Evolutionary conservation across 2,888 invertebrate genomes (phyloP).

Genomic region (Deroplatys truncata): DNA sequence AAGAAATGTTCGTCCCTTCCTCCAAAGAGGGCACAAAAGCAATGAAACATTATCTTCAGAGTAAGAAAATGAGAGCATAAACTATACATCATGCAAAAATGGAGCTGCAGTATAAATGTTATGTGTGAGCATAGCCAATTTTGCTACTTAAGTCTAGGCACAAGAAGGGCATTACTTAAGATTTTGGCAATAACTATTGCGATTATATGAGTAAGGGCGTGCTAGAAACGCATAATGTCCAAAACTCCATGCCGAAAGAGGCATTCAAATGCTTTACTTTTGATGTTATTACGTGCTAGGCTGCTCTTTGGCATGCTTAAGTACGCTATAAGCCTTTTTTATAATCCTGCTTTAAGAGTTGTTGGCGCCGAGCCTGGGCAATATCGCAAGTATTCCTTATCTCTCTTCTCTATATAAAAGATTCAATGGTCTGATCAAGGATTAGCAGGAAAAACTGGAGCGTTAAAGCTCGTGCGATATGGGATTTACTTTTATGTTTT

Average conservation of each 20-base stretch:
- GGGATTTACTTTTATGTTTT: too few relatives aligned
- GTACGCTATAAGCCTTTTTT: neutral
- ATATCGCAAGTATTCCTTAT: neutral
- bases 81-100: neutral
- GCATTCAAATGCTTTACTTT: neutral
- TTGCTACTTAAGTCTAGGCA: neutral
- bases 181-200: neutral
- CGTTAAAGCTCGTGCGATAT: neutral
- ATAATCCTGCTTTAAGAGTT: neutral
- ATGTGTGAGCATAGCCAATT: neutral
- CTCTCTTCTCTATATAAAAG: neutral
- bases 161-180: neutral
- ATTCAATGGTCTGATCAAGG: neutral
- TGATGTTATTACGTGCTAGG: neutral
- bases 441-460: neutral
- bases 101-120: neutral
- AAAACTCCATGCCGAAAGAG: neutral
- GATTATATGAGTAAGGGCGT: neutral
- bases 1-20: too few relatives aligned
- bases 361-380: neutral
- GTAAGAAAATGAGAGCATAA: neutral
- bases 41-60: neutral
- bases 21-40: too few relatives aligned
- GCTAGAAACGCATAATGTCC: neutral
- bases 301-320: neutral